Conservation (phyloP, 2,797 vertebrate genomes). For the Ficedula albicollis region DNA sequence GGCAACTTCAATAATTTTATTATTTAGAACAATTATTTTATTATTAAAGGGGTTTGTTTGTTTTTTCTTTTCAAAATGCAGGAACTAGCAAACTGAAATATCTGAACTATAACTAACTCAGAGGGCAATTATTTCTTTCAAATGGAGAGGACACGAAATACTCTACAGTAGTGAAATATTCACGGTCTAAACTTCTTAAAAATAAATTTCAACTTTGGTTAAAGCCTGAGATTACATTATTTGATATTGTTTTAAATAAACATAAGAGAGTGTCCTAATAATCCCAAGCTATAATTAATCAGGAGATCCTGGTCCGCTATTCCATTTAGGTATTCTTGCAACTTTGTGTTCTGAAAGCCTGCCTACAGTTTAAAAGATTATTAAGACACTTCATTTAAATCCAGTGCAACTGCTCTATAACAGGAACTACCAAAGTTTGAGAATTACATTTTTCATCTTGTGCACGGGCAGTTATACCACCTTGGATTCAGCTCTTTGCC, state of each 20-base stretch:
- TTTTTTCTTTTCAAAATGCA: background rate
- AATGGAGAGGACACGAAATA: background rate
- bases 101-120: background rate
- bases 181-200: background rate
- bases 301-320: background rate
- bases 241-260: background rate
- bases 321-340: background rate
- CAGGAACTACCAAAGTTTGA: background rate
- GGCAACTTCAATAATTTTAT: background rate
- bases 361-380: background rate
- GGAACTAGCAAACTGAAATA: background rate
- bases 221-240: background rate
- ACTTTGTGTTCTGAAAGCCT: background rate
- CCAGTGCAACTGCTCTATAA: background rate
- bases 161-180: background rate
- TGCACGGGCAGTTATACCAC: background rate
- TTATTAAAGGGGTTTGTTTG: background rate
- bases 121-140: background rate
- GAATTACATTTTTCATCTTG: background rate
- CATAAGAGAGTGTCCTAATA: background rate
- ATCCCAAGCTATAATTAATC: background rate
- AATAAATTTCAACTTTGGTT: background rate
- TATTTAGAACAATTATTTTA: background rate
- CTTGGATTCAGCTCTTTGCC: background rate
- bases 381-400: background rate